These are phyloP conservation scores for Luperina nickerlii DNA, from an alignment of 2,888 invertebrate genomes.

Conservation along the genomic window DNA sequence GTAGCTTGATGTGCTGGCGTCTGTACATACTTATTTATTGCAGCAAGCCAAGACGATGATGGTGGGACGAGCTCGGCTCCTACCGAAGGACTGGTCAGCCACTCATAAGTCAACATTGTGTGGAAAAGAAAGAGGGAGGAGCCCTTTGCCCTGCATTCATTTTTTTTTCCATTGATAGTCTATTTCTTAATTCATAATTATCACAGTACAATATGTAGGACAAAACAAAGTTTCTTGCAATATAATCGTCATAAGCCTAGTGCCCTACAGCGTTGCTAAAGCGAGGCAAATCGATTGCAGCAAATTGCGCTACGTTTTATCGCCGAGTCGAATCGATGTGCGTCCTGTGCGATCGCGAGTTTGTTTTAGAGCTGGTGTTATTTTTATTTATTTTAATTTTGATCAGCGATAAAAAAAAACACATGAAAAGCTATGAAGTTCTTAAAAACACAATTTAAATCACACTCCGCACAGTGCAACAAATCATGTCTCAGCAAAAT, in stretches of 20 bases:
- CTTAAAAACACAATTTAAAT: background rate
- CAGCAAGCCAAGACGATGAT: background rate
- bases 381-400: background rate
- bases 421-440: background rate
- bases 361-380: constrained; percentile 39
- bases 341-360: constrained; percentile 60
- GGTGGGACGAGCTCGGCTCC: background rate
- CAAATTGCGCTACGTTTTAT: constrained; percentile 78
- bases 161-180: background rate
- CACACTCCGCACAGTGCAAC: constrained; percentile 12
- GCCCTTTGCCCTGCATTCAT: background rate
- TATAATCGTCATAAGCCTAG: constrained; percentile 61
- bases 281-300: constrained; percentile 79
- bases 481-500: constrained; percentile 4
- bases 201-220: constrained; percentile 7
- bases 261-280: constrained; percentile 69
- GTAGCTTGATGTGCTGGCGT: too few relatives aligned
- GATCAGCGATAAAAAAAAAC: background rate
- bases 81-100: background rate
- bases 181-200: background rate
- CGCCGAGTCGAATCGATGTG: constrained; percentile 74
- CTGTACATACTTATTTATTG: background rate
- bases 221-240: constrained; percentile 16
- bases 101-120: background rate
- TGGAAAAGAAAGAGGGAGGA: too few relatives aligned